phyloP scores from a whole-genome alignment of 2,888 invertebrate species.

The Smittia aterrima region DNA sequence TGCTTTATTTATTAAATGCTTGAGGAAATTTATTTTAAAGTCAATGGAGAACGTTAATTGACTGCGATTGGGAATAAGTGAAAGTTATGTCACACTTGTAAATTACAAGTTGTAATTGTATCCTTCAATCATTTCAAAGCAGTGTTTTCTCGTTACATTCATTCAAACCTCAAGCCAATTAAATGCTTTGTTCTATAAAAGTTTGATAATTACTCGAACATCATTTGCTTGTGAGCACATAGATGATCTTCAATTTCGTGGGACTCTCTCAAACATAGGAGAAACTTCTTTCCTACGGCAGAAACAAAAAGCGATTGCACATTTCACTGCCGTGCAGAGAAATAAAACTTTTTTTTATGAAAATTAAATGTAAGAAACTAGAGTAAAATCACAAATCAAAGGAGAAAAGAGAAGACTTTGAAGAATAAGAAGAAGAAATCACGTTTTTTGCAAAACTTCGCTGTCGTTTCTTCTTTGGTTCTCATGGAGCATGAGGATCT shows the following conservation, averaged over 20 bases:
- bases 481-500: conserved; percentile 23
- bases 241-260: conserved; percentile 21
- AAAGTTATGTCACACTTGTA: neutral
- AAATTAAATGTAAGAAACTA: conserved; percentile 38
- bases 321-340: neutral
- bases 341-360: neutral
- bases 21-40: neutral
- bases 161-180: conserved; percentile 21
- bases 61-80: neutral
- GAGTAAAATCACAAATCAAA: conserved; percentile 42
- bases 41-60: conserved; percentile 12
- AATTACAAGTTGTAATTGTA: too few species aligned
- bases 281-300: neutral
- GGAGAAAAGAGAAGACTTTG: neutral
- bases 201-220: conserved; percentile 35
- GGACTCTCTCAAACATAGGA: neutral
- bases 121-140: too few species aligned
- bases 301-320: neutral
- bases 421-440: conserved; percentile 29
- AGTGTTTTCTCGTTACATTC: too few species aligned
- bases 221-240: neutral
- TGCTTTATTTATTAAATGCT: conserved; percentile 19
- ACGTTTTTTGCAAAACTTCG: conserved; percentile 29
- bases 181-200: conserved; percentile 10
- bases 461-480: conserved; percentile 19